phyloP scores from a whole-genome alignment of 2,797 vertebrate genomes.

The Sebastes iracundus region DNA sequence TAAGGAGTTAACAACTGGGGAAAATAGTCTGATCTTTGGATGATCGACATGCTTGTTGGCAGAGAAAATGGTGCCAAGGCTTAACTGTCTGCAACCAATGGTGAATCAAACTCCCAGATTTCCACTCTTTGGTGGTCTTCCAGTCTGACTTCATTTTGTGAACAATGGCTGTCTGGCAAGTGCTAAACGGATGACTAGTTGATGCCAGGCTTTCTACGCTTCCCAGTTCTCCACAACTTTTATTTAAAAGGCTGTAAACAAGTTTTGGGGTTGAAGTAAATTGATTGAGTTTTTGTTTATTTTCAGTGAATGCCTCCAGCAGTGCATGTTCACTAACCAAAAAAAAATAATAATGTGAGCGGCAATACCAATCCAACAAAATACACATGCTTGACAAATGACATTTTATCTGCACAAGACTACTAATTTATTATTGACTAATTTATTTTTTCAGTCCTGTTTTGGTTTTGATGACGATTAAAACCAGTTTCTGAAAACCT shows the following conservation, averaged over 20 bases:
- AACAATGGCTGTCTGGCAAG: neutral
- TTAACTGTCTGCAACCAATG: neutral
- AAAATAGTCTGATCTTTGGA: neutral
- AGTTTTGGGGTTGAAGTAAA: neutral
- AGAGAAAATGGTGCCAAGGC: neutral
- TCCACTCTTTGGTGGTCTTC: neutral
- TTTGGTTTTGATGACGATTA: conserved; percentile 8
- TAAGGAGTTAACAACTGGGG: neutral
- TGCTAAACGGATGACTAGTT: neutral
- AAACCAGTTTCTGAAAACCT: conserved; percentile 10
- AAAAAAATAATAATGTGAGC: neutral
- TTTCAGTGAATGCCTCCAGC: conserved; percentile 1
- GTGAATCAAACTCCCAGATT: neutral
- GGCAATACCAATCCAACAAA: neutral
- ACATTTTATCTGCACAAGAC: neutral
- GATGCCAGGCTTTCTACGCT: neutral
- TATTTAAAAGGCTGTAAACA: conserved; percentile 3
- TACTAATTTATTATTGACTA: neutral
- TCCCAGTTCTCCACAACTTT: neutral
- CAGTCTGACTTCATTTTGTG: neutral
- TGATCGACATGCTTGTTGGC: neutral
- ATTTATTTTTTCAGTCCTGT: neutral
- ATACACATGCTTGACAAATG: neutral
- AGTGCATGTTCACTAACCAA: neutral
- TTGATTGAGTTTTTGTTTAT: conserved; percentile 6